Conservation (phyloP, 2,888 invertebrate genomes). For the Gerris lacustris region DNA sequence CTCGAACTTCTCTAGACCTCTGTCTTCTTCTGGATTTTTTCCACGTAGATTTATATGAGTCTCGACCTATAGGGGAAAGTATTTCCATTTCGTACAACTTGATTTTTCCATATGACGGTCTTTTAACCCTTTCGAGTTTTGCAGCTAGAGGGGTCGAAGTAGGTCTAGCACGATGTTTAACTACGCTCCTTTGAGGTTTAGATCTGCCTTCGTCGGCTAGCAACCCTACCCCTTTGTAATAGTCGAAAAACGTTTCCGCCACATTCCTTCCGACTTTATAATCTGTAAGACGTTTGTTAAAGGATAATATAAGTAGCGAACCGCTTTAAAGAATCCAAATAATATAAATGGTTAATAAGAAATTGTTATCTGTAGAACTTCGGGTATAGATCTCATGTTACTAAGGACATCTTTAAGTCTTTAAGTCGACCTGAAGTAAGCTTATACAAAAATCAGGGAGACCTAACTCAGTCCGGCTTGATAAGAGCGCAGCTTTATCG, state of each 20-base stretch:
- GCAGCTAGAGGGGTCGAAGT: background rate
- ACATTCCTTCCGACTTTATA: slow-evolving; percentile 45
- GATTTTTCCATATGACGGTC: background rate
- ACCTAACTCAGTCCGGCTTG: background rate
- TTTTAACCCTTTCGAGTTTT: background rate
- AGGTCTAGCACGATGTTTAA: background rate
- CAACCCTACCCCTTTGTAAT: slow-evolving; percentile 62
- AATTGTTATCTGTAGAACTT: no score
- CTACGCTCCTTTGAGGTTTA: slow-evolving; percentile 37
- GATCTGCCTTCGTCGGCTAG: slow-evolving; percentile 34
- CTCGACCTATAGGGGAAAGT: background rate
- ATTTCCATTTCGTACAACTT: background rate
- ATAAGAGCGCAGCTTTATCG: slow-evolving; percentile 6
- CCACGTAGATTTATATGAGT: background rate
- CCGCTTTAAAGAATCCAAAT: no score
- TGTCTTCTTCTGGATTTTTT: background rate
- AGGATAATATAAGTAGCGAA: background rate
- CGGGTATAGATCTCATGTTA: no score
- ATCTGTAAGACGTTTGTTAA: slow-evolving; percentile 24
- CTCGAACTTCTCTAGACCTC: background rate
- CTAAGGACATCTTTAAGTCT: no score
- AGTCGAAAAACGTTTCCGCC: slow-evolving; percentile 62
- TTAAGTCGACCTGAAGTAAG: no score
- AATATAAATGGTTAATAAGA: no score
- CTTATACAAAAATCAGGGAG: no score